Conservation (phyloP, 2,888 invertebrate species). For the Nomada goodeniana region DNA sequence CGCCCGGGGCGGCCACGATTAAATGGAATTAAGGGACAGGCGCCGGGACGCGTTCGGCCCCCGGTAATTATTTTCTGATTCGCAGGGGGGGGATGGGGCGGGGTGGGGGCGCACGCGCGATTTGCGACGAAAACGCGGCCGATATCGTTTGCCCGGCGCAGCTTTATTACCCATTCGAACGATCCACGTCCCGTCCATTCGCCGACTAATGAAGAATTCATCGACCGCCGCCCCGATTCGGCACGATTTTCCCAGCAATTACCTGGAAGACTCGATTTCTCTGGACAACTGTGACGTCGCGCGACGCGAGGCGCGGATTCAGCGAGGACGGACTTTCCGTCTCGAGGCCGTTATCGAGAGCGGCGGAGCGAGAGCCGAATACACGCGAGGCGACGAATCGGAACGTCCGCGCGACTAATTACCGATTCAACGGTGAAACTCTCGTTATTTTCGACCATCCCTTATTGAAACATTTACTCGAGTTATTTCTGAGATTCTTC, state of each 20-base stretch:
- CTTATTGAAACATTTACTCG: too few species aligned
- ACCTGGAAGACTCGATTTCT: not conserved
- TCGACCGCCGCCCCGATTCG: constrained; percentile 5
- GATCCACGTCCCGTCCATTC: constrained; percentile 10
- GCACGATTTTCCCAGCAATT: not conserved
- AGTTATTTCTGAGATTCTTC: too few species aligned
- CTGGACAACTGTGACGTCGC: too few species aligned
- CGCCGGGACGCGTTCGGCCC: not conserved
- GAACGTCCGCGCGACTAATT: too few species aligned
- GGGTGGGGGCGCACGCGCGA: not conserved
- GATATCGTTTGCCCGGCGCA: not conserved
- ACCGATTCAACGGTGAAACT: too few species aligned
- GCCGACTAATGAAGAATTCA: constrained; percentile 42
- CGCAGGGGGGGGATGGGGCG: not conserved
- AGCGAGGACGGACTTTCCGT: too few species aligned
- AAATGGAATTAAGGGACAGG: constrained; percentile 33
- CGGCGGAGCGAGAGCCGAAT: too few species aligned
- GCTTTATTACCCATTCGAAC: not conserved
- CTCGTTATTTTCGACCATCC: too few species aligned
- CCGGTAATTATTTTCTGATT: constrained; percentile 32
- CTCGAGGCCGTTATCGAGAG: too few species aligned
- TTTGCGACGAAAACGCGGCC: not conserved
- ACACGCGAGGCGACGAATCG: too few species aligned
- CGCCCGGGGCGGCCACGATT: constrained; percentile 31
- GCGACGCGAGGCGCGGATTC: too few species aligned